A percentile compares a stretch with the other conserved stretches of the same genome.
Conservation (phyloP, 2,888 invertebrate species). For the Atethmia centrago region DNA sequence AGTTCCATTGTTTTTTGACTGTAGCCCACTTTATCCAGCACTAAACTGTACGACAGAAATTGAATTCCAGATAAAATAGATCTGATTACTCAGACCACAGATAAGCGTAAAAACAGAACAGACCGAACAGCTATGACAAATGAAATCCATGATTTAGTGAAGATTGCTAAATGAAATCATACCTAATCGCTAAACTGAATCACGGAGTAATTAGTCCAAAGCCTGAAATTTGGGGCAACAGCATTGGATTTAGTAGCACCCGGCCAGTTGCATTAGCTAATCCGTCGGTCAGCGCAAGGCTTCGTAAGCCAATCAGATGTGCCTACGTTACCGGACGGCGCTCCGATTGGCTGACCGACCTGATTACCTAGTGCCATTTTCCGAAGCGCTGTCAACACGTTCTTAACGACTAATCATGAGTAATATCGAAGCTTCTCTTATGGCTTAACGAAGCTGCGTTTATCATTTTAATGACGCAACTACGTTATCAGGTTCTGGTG, state of each 20-base stretch:
- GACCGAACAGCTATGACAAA: not conserved
- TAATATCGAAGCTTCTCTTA: constrained; percentile 4
- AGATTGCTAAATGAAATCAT: constrained; percentile 45
- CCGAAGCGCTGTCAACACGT: constrained; percentile 38
- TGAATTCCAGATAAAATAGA: too few species aligned
- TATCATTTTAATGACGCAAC: not conserved
- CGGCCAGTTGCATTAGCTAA: constrained; percentile 50
- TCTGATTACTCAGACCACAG: too few species aligned
- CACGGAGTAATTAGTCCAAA: constrained; percentile 43
- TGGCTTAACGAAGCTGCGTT: constrained; percentile 2
- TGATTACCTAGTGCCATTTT: constrained; percentile 43
- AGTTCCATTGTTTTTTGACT: not conserved
- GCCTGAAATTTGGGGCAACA: constrained; percentile 49
- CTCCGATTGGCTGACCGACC: constrained; percentile 34
- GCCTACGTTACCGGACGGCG: constrained; percentile 25
- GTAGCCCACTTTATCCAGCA: not conserved
- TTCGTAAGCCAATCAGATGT: constrained; percentile 48
- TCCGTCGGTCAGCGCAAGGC: constrained; percentile 42
- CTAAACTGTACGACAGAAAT: not conserved
- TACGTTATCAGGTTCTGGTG: not conserved
- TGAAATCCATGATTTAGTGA: not conserved
- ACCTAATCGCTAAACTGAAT: constrained; percentile 51
- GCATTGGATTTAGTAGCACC: constrained; percentile 29
- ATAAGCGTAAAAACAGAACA: not conserved
- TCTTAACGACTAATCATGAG: constrained; percentile 10